phyloP scores from a whole-genome alignment of 2,888 invertebrate genomes.

The Gibbula magus region DNA sequence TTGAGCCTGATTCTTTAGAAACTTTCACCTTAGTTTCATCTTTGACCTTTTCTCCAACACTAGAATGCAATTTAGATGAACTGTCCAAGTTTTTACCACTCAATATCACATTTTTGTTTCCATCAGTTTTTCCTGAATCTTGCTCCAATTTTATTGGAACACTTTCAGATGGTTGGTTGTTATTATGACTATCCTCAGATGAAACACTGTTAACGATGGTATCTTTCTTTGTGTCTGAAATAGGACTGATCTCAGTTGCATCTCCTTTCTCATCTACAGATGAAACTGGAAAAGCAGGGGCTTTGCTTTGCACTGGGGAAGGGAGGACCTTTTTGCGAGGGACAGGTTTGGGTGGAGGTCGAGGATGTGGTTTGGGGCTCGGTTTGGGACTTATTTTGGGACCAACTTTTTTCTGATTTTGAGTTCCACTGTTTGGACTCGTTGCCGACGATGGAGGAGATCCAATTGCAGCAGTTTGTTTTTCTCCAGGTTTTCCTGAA shows the following conservation, averaged over 20 bases:
- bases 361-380: slow-evolving; percentile 14
- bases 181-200: background rate
- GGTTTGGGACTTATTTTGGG: slow-evolving; percentile 48
- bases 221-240: background rate
- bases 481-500: background rate
- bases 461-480: background rate
- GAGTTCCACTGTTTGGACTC: slow-evolving; percentile 40
- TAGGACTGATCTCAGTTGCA: background rate
- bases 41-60: background rate
- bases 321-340: slow-evolving; percentile 26
- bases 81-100: too few relatives aligned
- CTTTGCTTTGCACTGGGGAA: slow-evolving; percentile 42
- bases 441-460: slow-evolving; percentile 45
- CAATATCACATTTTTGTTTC: background rate
- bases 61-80: background rate
- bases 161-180: background rate
- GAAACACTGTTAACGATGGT: background rate
- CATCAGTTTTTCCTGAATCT: background rate
- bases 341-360: slow-evolving; percentile 37
- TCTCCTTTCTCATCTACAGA: background rate
- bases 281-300: slow-evolving; percentile 28
- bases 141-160: background rate
- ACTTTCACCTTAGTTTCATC: background rate
- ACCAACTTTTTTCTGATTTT: slow-evolving; percentile 1
- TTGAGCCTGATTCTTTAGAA: background rate